Evolutionary conservation across 2,888 invertebrate genomes (phyloP).

Genomic region (Thelaira solivaga): DNA sequence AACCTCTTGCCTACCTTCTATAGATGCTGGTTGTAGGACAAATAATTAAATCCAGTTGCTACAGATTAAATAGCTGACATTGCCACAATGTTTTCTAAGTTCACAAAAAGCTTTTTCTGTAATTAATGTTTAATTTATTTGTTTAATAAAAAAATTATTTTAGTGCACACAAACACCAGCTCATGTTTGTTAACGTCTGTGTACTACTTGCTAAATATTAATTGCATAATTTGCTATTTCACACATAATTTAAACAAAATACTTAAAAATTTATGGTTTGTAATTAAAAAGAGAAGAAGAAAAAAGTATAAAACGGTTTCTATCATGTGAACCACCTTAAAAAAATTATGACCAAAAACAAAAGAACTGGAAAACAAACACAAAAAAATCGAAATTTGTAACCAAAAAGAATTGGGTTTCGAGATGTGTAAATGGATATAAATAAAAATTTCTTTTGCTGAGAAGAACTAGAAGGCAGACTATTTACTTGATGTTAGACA

Average conservation of each 20-base stretch:
- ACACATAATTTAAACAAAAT: slow-evolving; percentile 64
- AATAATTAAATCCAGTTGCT: too few species aligned
- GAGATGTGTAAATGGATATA: too few species aligned
- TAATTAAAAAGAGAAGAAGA: slow-evolving; percentile 39
- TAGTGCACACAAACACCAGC: background rate
- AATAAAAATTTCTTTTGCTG: too few species aligned
- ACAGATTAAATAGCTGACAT: background rate
- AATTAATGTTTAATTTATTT: too few species aligned
- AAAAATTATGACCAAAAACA: slow-evolving; percentile 37
- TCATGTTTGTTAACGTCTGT: background rate
- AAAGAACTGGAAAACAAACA: background rate
- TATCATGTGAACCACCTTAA: slow-evolving; percentile 44
- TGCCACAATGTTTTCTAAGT: slow-evolving; percentile 1
- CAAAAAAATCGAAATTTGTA: background rate
- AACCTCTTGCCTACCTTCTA: too few species aligned
- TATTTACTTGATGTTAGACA: too few species aligned
- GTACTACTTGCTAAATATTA: too few species aligned
- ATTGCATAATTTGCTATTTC: slow-evolving; percentile 59
- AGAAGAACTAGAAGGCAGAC: too few species aligned
- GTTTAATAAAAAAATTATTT: background rate
- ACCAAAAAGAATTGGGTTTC: too few species aligned
- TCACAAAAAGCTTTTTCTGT: background rate
- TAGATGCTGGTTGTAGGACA: too few species aligned
- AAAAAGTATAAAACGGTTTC: slow-evolving; percentile 24
- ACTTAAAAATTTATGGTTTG: slow-evolving; percentile 51